Evolutionary conservation across 1,140 invertebrate genomes (phyloP).

Genomic region (Drosophila nannoptera): DNA sequence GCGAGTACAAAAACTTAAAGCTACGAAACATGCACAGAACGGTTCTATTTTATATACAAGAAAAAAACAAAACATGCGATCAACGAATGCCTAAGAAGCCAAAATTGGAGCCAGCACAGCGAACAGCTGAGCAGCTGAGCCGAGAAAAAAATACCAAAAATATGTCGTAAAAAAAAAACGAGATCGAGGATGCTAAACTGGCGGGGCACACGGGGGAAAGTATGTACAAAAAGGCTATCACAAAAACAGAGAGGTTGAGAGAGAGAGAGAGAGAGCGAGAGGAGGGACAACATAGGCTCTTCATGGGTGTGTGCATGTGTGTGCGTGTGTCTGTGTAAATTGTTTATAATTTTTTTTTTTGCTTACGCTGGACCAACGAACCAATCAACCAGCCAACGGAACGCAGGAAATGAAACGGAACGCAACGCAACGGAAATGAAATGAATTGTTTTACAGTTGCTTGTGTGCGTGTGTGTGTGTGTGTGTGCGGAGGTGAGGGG

Average conservation of each 20-base stretch:
- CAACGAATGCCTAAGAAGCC: slow-evolving; percentile 32
- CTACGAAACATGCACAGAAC: slow-evolving; percentile 37
- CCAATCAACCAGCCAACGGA: slow-evolving; percentile 52
- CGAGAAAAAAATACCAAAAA: slow-evolving; percentile 15
- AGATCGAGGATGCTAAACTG: background rate
- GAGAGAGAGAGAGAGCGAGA: slow-evolving; percentile 35
- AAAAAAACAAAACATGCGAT: slow-evolving; percentile 29
- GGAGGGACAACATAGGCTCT: slow-evolving; percentile 74
- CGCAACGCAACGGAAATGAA: slow-evolving; percentile 41
- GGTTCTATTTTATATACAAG: slow-evolving; percentile 11
- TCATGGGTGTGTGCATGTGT: slow-evolving; percentile 40
- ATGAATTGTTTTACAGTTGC: slow-evolving; percentile 31
- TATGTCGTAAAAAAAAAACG: background rate
- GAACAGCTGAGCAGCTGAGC: slow-evolving; percentile 38
- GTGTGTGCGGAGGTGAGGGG: slow-evolving; percentile 19
- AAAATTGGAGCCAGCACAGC: slow-evolving; percentile 38
- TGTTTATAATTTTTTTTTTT: slow-evolving; percentile 17
- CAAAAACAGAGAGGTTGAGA: slow-evolving; percentile 23
- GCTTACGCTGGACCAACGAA: slow-evolving; percentile 40
- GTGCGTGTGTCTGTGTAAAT: slow-evolving; percentile 12
- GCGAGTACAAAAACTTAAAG: slow-evolving; percentile 18
- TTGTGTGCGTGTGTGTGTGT: too few relatives aligned
- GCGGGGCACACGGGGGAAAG: background rate
- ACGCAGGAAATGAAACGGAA: slow-evolving; percentile 42
- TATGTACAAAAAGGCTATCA: slow-evolving; percentile 46